Evolutionary conservation across 2,797 vertebrate genomes (phyloP), one percentile per base, ranked within the genome.

Genomic region (Gouania willdenowi): DNA sequence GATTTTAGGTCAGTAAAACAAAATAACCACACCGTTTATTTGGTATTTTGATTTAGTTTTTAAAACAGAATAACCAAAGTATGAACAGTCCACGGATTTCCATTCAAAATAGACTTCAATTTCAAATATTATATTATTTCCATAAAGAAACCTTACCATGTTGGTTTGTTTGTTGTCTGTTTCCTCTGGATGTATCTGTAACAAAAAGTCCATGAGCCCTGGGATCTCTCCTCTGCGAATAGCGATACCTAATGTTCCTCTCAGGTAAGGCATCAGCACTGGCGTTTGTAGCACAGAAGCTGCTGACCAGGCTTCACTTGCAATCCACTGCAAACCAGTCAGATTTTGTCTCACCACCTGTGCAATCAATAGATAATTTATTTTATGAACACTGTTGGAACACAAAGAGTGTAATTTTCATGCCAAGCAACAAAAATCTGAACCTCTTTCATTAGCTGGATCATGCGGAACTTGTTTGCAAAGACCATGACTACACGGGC

Each of bases 151-250:
- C n/a, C n/a, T n/a, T n/a, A 76, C 62, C 49, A 81, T 42, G 31
- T n/a, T 56, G 10, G 75, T 79, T 40, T 50, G 29, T n/a, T 10
- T 42, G 9, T 20, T 58, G 3, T 54, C 21, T 6, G 51, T 14
- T 11, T 18, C 34, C 13, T 64, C 40, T 13, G 79, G 75, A 9
- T 2, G 60, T 25, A 50, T 37, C 24, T 10, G 36, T 13, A 66
- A 15, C n/a, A 88, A n/a, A n/a, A 71, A 87, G 3, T 85, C 53
- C 8, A 18, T 42, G 24, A 86, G 71, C 1, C 78, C 82, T 6
- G 69, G 41, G 25, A 88, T 86, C 46, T 83, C 78, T 37, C 84
- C 86, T 10, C 62, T 65, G 10, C 82, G 71, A 19, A 88, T 83
- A 14, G 85, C 70, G 4, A 83, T 79, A 2, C 81, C 81, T 27